phyloP scores from a whole-genome alignment of 30 jellyfish, hydroid and myxozoan species.

The Aurelia aurita complex sp. Pacific region DNA sequence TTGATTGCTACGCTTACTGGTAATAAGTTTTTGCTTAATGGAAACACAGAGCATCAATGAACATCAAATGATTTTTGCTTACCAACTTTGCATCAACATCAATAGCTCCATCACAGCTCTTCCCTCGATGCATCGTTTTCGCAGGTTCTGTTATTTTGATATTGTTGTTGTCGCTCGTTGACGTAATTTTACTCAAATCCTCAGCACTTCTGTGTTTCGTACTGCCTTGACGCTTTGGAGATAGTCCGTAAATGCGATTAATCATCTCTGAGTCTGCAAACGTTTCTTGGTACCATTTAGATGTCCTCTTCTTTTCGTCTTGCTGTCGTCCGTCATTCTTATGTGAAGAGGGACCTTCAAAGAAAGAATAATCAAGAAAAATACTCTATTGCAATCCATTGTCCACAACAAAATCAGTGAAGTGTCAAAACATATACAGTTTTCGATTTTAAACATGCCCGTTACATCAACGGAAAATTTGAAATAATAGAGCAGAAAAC shows the following conservation, averaged over 20 bases:
- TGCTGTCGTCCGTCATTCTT: no score
- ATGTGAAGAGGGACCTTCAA: no score
- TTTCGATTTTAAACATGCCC: no score
- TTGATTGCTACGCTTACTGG: background rate
- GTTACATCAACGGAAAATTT: no score
- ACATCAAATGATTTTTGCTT: background rate
- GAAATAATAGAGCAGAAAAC: no score
- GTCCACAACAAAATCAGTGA: no score
- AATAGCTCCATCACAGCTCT: background rate
- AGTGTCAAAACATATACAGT: no score
- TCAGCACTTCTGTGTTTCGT: constrained; percentile 59
- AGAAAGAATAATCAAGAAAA: no score
- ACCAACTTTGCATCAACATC: constrained; percentile 96
- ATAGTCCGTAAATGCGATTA: constrained; percentile 36
- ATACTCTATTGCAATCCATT: no score
- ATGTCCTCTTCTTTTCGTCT: no score
- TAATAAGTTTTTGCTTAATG: background rate
- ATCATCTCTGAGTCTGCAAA: constrained; percentile 30
- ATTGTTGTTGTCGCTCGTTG: background rate
- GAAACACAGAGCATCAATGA: background rate
- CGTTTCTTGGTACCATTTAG: constrained; percentile 3
- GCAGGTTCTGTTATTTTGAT: background rate
- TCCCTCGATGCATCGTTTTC: background rate
- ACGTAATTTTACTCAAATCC: constrained; percentile 26
- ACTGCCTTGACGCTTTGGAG: constrained; percentile 20